Evolutionary conservation across 2,113 vertebrate genomes (phyloP), one percentile per base, ranked within the genome.

Genomic region (Prietella phreatophila): DNA sequence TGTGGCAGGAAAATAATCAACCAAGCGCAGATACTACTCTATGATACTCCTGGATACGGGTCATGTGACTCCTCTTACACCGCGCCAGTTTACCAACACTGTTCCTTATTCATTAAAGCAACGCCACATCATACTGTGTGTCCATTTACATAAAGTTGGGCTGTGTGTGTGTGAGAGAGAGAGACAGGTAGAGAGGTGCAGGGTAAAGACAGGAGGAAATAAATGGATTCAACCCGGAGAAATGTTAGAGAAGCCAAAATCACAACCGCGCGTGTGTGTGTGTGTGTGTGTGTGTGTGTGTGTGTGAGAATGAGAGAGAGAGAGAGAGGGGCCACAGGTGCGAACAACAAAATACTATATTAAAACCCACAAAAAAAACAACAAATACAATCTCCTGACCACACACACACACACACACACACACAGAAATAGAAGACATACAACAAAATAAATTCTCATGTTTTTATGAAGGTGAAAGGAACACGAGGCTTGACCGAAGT

Each of bases 311-410:
- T 6, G 42, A 5, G 42, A 0, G 6, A 47, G 42, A 7, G 42
- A 0, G 22, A 76, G 65, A 85, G 67, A 56, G 63, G 86, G 90
- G 67, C n/a, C 82, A 7, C 63, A 87, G 75, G 76, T 69, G 69
- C 27, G 11, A 86, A 17, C 81, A 65, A 27, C 47, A 89, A 85
- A 90, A 61, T 61, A 88, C 86, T 88, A 91, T 89, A 90, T 93
- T 73, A 91, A 93, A 93, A 92, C 25, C 39, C 8, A 22, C 30
- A 58, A 11, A 50, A 10, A 56, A 47, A 71, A 73, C 53, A 75
- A 69, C 50, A 82, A 87, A 87, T 36, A 73, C 55, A 83, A 81
- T 86, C 61, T 55, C 27, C 11, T 14, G 2, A 39, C 14, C 33
- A 33, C 76, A 36, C 80, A 33, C 78, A 33, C 78, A 80, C 78